Percentiles rank a stretch among this genome's conserved stretches.
Evolutionary conservation across 2,888 invertebrate species (phyloP).

Genomic region (Callinectes sapidus): DNA sequence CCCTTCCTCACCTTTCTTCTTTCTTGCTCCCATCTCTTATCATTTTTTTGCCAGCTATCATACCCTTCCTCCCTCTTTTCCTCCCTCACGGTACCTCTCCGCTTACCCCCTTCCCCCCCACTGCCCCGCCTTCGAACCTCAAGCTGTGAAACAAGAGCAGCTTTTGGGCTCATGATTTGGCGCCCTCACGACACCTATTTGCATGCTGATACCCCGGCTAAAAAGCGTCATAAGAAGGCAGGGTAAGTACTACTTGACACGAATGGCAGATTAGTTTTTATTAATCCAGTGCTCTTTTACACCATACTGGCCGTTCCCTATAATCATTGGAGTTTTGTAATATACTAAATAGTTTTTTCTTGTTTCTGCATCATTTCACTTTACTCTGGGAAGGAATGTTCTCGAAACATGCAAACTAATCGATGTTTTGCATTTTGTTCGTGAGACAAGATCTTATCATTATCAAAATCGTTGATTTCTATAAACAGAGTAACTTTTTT

Average conservation of each 20-base stretch:
- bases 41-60: neutral
- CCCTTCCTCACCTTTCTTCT: neutral
- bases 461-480: neutral
- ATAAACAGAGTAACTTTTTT: neutral
- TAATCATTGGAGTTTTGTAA: neutral
- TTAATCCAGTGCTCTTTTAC: conserved; percentile 14
- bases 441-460: neutral
- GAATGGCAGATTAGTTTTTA: conserved; percentile 26
- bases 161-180: conserved; percentile 23
- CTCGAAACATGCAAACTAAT: neutral
- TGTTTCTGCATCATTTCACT: neutral
- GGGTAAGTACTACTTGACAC: conserved; percentile 5
- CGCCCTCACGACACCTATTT: conserved; percentile 1
- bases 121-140: neutral
- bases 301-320: neutral
- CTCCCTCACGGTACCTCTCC: neutral
- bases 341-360: conserved; percentile 15
- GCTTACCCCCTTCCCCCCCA: neutral
- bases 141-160: conserved; percentile 37
- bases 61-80: neutral
- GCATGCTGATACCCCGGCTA: neutral
- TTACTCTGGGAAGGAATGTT: neutral
- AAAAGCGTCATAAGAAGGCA: conserved; percentile 16
- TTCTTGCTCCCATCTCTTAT: neutral
- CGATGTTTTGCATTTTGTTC: neutral